Conservation (phyloP, 1,140 invertebrate species). For the Brachionus sp. region DNA sequence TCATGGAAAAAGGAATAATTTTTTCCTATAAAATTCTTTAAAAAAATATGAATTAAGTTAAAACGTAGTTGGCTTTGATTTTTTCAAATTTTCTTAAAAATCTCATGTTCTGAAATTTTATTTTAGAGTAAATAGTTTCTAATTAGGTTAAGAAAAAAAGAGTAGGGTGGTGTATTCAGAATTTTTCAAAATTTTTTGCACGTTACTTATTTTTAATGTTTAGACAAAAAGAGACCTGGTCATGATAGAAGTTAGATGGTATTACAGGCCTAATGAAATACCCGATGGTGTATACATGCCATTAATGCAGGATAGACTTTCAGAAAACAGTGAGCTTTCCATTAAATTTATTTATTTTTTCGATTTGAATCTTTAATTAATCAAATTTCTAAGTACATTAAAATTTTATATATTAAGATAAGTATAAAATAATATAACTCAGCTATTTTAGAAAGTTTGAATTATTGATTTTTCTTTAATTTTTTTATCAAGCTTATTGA, state of each 20-base stretch:
- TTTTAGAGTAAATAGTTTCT: not conserved
- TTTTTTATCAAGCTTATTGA: not conserved
- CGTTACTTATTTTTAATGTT: slow-evolving; percentile 46
- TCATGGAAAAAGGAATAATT: not conserved
- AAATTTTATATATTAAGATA: not conserved
- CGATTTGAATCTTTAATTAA: not conserved
- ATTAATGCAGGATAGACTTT: slow-evolving; percentile 61
- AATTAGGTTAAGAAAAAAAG: not conserved
- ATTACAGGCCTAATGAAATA: slow-evolving; percentile 61
- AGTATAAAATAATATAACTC: not conserved
- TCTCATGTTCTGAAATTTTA: not conserved
- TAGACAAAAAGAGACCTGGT: slow-evolving; percentile 62
- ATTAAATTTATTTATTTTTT: not conserved
- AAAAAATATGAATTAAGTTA: no score
- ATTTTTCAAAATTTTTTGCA: not conserved
- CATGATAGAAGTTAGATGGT: slow-evolving; percentile 63
- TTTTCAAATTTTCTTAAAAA: no score
- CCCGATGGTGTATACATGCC: slow-evolving; percentile 63
- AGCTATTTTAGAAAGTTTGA: no score
- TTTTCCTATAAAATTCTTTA: no score
- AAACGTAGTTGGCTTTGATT: no score
- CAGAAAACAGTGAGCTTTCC: slow-evolving; percentile 50
- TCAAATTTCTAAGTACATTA: not conserved
- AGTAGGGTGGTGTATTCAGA: not conserved
- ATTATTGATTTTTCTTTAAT: not conserved